A percentile compares a stretch with the other conserved stretches of the same genome.
These are phyloP conservation scores for Peucedramus taeniatus DNA, from an alignment of 2,113 vertebrate species.

Conservation along the genomic window DNA sequence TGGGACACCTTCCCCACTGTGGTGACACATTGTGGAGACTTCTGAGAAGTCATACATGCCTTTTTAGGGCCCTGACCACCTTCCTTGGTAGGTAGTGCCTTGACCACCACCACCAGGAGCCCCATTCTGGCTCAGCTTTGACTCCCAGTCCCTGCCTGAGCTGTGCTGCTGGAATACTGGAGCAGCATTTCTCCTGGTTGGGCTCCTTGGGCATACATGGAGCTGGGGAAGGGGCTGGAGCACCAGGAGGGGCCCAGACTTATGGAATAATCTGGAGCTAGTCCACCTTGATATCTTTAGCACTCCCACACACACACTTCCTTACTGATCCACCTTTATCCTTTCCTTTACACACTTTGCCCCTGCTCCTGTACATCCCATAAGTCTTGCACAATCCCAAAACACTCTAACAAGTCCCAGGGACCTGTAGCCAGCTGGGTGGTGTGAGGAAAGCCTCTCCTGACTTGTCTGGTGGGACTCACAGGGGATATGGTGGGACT, in stretches of 20 bases:
- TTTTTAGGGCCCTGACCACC: background rate
- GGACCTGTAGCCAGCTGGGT: background rate
- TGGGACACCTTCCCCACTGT: background rate
- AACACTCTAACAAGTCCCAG: background rate
- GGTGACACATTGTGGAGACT: background rate
- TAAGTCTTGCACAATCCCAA: background rate
- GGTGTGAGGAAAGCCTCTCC: background rate
- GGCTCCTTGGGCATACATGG: rapidly evolving
- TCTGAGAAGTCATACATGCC: rapidly evolving
- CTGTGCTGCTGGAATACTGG: background rate
- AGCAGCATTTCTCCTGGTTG: background rate
- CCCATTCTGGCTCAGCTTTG: background rate
- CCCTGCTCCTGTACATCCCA: background rate
- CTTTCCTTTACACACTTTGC: background rate
- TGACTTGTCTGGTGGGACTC: background rate
- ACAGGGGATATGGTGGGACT: too few relatives aligned
- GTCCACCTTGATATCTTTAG: background rate
- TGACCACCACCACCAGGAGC: background rate
- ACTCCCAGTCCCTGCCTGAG: background rate
- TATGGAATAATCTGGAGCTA: background rate
- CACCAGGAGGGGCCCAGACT: background rate
- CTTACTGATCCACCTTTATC: background rate
- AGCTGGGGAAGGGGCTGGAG: background rate
- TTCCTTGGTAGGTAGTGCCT: background rate
- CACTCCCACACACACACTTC: background rate